phyloP scores from a whole-genome alignment of 2,113 vertebrate genomes.

The Zingel zingel region DNA sequence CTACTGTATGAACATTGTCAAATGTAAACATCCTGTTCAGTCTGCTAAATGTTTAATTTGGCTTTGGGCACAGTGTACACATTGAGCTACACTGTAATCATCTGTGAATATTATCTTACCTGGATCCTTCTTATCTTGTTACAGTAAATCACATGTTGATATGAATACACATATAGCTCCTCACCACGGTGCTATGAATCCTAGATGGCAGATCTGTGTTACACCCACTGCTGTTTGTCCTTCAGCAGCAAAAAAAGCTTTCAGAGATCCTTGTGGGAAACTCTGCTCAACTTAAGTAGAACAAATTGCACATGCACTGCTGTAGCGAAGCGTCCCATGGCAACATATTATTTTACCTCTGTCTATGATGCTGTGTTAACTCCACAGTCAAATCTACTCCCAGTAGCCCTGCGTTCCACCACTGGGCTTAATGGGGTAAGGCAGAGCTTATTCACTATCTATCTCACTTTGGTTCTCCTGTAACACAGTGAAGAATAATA shows the following conservation, averaged over 20 bases:
- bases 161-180: no score
- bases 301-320: constrained; percentile 10
- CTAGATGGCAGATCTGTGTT: neutral
- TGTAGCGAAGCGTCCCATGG: constrained; percentile 30
- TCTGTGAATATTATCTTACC: neutral
- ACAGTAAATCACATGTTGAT: neutral
- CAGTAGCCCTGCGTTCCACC: neutral
- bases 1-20: neutral
- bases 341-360: constrained; percentile 30
- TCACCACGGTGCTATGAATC: neutral
- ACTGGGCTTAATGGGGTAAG: constrained; percentile 31
- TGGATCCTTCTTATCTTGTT: neutral
- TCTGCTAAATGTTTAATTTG: constrained; percentile 9
- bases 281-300: constrained; percentile 33
- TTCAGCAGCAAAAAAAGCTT: constrained; percentile 28
- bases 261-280: constrained; percentile 25
- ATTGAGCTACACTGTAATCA: neutral
- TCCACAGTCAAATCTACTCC: constrained; percentile 28
- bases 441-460: constrained; percentile 48
- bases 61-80: neutral
- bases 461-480: constrained; percentile 31
- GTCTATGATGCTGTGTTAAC: constrained; percentile 15
- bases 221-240: neutral
- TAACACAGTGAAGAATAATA: constrained; percentile 20
- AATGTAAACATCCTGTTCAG: constrained; percentile 28